A percentile compares a stretch with the other conserved stretches of the same genome.
Evolutionary conservation across 2,888 invertebrate genomes (phyloP).

Genomic region (Muscina levida): DNA sequence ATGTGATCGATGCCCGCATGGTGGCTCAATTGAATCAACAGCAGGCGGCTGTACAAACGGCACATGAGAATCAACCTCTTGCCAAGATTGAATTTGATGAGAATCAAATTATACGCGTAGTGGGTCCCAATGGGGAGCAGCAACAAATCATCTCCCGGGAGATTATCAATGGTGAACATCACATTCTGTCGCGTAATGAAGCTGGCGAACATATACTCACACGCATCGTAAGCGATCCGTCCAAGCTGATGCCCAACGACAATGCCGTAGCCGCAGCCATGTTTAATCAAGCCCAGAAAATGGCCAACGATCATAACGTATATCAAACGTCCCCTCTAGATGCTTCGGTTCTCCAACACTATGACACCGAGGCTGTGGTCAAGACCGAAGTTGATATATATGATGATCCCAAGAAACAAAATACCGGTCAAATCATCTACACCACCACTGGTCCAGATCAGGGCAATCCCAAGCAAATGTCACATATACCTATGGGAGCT

Average conservation of each 20-base stretch:
- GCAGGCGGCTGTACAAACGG: conserved; percentile 67
- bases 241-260: conserved; percentile 78
- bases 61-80: conserved; percentile 75
- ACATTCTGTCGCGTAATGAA: conserved; percentile 79
- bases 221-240: conserved; percentile 79
- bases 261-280: conserved; percentile 78
- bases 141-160: conserved; percentile 80
- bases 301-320: conserved; percentile 75
- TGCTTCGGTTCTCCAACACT: conserved; percentile 78
- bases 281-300: conserved; percentile 79
- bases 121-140: conserved; percentile 80
- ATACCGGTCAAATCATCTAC: conserved; percentile 80
- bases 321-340: conserved; percentile 79
- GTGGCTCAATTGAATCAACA: conserved; percentile 76
- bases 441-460: conserved; percentile 79
- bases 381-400: conserved; percentile 79
- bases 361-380: conserved; percentile 75
- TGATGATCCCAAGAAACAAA: conserved; percentile 77
- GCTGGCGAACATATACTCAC: conserved; percentile 80
- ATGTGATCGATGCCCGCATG: conserved; percentile 79
- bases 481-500: conserved; percentile 78
- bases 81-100: conserved; percentile 80
- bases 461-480: conserved; percentile 73
- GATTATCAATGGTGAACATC: conserved; percentile 80
- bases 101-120: conserved; percentile 79